A percentile compares a stretch with the other conserved stretches of the same genome.
These are phyloP conservation scores for Patella depressa DNA, from an alignment of 2,888 invertebrate genomes.

Conservation along the genomic window DNA sequence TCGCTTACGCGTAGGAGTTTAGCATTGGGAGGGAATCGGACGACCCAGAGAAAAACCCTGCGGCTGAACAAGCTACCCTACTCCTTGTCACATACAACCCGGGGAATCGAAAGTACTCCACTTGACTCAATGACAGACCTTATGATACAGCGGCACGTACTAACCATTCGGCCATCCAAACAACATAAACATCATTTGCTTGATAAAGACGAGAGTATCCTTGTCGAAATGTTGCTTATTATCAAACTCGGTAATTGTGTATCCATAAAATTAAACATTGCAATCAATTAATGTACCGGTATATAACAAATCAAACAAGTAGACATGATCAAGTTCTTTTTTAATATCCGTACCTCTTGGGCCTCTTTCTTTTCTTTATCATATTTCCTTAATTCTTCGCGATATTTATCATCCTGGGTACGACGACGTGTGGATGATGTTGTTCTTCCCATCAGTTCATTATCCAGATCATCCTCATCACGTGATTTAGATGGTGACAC, in stretches of 20 bases:
- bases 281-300: background rate
- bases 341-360: constrained; percentile 55
- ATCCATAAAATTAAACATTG: too few relatives aligned
- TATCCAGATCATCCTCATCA: constrained; percentile 44
- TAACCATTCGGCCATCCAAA: too few relatives aligned
- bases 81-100: background rate
- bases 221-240: too few relatives aligned
- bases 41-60: too few relatives aligned
- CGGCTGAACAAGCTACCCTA: too few relatives aligned
- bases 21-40: too few relatives aligned
- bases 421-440: constrained; percentile 39
- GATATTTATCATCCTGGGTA: constrained; percentile 58
- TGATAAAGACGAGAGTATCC: too few relatives aligned
- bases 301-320: background rate
- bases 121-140: too few relatives aligned
- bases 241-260: too few relatives aligned
- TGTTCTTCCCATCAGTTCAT: constrained; percentile 50
- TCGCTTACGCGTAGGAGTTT: too few relatives aligned
- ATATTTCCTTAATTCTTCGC: constrained; percentile 62
- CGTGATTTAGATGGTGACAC: constrained; percentile 27
- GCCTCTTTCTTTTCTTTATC: constrained; percentile 68
- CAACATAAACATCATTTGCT: too few relatives aligned
- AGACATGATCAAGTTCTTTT: background rate
- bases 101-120: background rate
- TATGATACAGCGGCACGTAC: too few relatives aligned